A percentile compares a stretch with the other conserved stretches of the same genome.
phyloP scores from a whole-genome alignment of 2,113 vertebrate species.

The Tragelaphus buxtoni region DNA sequence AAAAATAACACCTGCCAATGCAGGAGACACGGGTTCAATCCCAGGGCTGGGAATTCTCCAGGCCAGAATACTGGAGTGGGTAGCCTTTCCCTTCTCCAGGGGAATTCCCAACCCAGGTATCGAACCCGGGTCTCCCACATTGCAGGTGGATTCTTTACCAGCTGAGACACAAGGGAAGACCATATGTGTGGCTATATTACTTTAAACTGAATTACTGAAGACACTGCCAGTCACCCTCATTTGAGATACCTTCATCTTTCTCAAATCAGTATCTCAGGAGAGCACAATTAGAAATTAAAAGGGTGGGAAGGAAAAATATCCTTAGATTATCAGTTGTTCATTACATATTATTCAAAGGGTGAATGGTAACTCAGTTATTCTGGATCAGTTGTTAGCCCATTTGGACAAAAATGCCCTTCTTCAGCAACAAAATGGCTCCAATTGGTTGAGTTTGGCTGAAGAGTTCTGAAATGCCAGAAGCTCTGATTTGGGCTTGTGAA shows the following conservation, averaged over 20 bases:
- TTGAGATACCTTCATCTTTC: conserved; percentile 42
- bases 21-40: neutral
- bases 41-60: neutral
- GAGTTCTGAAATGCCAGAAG: neutral
- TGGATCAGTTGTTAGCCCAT: neutral
- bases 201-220: conserved; percentile 54
- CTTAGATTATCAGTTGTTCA: conserved; percentile 41
- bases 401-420: neutral
- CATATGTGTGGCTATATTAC: neutral
- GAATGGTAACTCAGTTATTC: conserved; percentile 45
- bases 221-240: conserved; percentile 3
- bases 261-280: conserved; percentile 61
- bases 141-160: neutral
- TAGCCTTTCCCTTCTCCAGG: neutral
- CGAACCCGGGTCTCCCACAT: neutral
- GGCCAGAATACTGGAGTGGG: neutral
- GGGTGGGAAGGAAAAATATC: conserved; percentile 29
- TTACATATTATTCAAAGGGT: conserved; percentile 57
- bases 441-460: neutral
- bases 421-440: neutral
- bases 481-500: neutral
- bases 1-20: neutral
- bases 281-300: conserved; percentile 60
- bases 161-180: neutral
- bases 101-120: neutral